Evolutionary conservation across 2,888 invertebrate species (phyloP).

Genomic region (Cataglyphis cursor): DNA sequence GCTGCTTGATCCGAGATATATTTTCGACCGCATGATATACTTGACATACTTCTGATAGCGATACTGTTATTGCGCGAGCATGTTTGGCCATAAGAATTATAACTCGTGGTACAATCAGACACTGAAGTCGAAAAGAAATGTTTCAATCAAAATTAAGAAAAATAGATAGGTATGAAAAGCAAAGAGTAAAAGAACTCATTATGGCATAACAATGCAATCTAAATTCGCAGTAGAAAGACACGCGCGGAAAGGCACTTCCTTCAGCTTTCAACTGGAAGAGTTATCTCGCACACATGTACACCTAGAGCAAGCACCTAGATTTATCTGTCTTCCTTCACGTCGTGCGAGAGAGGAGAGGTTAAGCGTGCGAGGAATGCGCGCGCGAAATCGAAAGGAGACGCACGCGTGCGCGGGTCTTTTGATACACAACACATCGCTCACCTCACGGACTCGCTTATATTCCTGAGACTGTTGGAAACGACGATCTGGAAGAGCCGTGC

Average conservation of each 20-base stretch:
- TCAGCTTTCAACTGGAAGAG: not conserved
- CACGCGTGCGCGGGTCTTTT: not conserved
- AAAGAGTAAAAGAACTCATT: not conserved
- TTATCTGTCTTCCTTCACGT: not conserved
- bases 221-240: not conserved
- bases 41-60: conserved; percentile 67
- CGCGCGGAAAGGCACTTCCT: not conserved
- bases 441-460: conserved; percentile 81
- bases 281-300: not conserved
- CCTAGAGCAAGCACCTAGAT: not conserved
- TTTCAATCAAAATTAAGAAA: not conserved
- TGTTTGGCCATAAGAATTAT: conserved; percentile 4
- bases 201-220: not conserved
- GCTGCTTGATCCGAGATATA: not conserved
- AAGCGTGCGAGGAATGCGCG: not conserved
- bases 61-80: conserved; percentile 58
- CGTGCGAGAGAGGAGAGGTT: conserved; percentile 12
- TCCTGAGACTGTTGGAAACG: conserved; percentile 75
- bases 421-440: conserved; percentile 64
- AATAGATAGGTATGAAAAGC: not conserved
- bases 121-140: not conserved
- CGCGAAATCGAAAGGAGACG: conserved; percentile 8
- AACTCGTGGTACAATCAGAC: not conserved
- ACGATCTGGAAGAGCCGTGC: conserved; percentile 77
- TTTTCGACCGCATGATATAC: conserved; percentile 48